A percentile compares a stretch with the other conserved stretches of the same genome.
These are phyloP conservation scores for Aricia artaxerxes DNA, from an alignment of 2,888 invertebrate genomes.

Conservation along the genomic window DNA sequence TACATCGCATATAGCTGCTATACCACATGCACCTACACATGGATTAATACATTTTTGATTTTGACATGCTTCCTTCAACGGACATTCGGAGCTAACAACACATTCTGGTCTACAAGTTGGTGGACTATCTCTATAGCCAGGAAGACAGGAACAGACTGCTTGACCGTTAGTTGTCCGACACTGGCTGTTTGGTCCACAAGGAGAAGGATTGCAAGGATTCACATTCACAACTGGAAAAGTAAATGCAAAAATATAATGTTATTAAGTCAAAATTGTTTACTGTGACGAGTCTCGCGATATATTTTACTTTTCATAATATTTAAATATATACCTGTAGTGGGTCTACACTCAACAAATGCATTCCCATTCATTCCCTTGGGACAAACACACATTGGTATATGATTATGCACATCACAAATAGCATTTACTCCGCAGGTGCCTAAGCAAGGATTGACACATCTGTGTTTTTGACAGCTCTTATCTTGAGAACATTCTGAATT, in stretches of 20 bases:
- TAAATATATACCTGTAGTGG: slow-evolving; percentile 66
- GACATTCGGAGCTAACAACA: slow-evolving; percentile 86
- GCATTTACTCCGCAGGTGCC: slow-evolving; percentile 87
- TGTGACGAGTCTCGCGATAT: neutral
- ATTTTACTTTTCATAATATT: neutral
- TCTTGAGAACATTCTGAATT: slow-evolving; percentile 84
- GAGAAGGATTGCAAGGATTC: slow-evolving; percentile 88
- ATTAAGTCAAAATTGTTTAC: neutral
- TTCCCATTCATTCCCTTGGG: slow-evolving; percentile 84
- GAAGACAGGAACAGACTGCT: slow-evolving; percentile 87
- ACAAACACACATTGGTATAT: slow-evolving; percentile 86
- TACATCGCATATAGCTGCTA: slow-evolving; percentile 85
- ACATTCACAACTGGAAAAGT: slow-evolving; percentile 53
- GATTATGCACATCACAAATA: slow-evolving; percentile 85
- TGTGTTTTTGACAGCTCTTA: slow-evolving; percentile 84
- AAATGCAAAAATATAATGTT: slow-evolving; percentile 8
- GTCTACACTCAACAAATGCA: slow-evolving; percentile 82
- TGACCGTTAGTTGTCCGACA: slow-evolving; percentile 85
- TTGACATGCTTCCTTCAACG: slow-evolving; percentile 85
- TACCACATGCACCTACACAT: slow-evolving; percentile 89
- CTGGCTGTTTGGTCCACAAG: slow-evolving; percentile 89
- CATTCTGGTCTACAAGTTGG: slow-evolving; percentile 90
- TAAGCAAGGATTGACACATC: slow-evolving; percentile 86
- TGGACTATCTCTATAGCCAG: slow-evolving; percentile 86
- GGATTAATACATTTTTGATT: slow-evolving; percentile 88